phyloP scores from a whole-genome alignment of 1,140 invertebrate genomes.

The Limonius californicus region DNA sequence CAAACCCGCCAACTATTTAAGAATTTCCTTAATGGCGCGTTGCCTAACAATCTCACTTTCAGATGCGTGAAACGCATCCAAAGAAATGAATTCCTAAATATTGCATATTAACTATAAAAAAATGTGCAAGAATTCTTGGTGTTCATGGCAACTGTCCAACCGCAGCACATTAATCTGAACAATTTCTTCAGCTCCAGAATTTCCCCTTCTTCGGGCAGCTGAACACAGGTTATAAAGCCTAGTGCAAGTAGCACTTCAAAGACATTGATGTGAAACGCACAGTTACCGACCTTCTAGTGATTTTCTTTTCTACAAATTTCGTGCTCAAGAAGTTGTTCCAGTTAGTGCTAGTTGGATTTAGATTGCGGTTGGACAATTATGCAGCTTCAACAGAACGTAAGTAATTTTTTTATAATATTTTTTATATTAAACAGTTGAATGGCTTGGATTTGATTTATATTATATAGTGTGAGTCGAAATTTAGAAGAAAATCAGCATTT shows the following conservation, averaged over 20 bases:
- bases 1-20: no score
- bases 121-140: neutral
- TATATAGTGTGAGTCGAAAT: no score
- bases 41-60: no score
- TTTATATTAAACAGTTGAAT: no score
- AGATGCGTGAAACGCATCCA: neutral
- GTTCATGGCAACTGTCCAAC: constrained; percentile 1
- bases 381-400: no score
- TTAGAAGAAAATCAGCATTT: no score
- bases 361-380: no score
- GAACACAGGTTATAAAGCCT: neutral
- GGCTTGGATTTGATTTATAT: no score
- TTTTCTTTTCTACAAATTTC: neutral
- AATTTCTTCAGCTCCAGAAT: neutral
- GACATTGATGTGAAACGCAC: neutral
- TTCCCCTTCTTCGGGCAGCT: neutral
- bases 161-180: neutral
- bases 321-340: neutral
- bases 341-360: neutral
- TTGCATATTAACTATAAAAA: neutral
- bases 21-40: no score
- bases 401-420: no score
- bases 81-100: neutral
- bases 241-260: neutral
- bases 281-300: neutral